Base-by-base conservation (phyloP, 2,888 invertebrate genomes). In the Cordylochernes scorpioides region DNA sequence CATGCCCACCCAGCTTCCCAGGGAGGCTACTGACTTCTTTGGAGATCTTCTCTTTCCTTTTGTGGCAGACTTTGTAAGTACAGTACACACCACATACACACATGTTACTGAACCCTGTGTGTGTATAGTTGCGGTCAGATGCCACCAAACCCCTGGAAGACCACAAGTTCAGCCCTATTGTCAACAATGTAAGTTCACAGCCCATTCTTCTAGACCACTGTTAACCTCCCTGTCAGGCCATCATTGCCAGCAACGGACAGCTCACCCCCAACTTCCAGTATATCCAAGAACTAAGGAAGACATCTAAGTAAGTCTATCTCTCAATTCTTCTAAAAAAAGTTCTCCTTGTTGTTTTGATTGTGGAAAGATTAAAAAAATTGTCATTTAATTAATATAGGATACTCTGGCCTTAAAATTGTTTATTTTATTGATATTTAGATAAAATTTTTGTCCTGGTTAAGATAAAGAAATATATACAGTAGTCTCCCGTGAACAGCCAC, bases 1-100 rank as follows among this genome's bases (percentile, higher is more conserved):
- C 55, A 97, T 99, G 97, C 97, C 97, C 1, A 97, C 97, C 0
- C 97, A 99, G 52, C 60, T 99, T 37, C 97, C 97, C 0, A 63
- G 78, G 25, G 97, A 99, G 51, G 71, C 94, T 3, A 97, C 97
- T 0, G 91, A 94, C 48, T 80, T 86, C 54, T 99, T 99, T 52
- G 97, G 97, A 0, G 78, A 84, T 43, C 60, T 91, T 1, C 59
- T 99, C 16, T 64, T 67, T 38, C 94, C 97, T 0, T 84, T 77
- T 49, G 65, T 80, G 1, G 59, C 67, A 31, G 82, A 94, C 42
- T 86, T 99, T 45, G 60, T 61, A 41, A 41, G 47, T 37, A 24
- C 6, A 22, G 7, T 25, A 3, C 9, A 5, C 28, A 17, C 18
- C n/a, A 27, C 8, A 15, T 7, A 30, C 48, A 19, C 9, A 19